A percentile compares a stretch with the other conserved stretches of the same genome.
Evolutionary conservation across 2,113 vertebrate genomes (phyloP).

Genomic region (Caloenas nicobarica): DNA sequence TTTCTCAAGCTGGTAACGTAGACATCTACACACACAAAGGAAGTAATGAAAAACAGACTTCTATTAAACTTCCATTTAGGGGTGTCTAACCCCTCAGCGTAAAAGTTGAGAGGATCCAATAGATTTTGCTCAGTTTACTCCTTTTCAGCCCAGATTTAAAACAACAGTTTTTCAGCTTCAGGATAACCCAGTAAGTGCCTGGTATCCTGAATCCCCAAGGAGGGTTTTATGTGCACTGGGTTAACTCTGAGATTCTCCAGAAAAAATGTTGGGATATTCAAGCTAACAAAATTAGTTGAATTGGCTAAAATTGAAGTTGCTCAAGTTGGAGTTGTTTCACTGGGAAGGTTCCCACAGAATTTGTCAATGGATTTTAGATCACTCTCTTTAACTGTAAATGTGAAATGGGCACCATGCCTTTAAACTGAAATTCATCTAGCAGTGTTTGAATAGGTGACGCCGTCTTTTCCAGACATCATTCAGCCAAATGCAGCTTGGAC

Average conservation of each 20-base stretch:
- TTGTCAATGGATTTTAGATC: conserved; percentile 9
- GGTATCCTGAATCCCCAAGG: background rate
- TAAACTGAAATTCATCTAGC: background rate
- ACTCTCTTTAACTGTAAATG: background rate
- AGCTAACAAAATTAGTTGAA: background rate
- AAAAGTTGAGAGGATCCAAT: background rate
- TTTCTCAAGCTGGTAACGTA: background rate
- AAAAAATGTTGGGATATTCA: background rate
- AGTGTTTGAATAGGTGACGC: background rate
- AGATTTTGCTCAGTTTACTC: background rate
- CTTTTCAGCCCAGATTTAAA: background rate
- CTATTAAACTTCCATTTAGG: background rate
- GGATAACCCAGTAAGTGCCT: background rate
- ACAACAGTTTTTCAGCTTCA: background rate
- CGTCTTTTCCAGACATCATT: background rate
- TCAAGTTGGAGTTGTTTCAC: background rate
- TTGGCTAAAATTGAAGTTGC: background rate
- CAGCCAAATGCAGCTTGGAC: background rate
- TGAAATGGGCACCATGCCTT: background rate
- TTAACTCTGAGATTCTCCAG: background rate
- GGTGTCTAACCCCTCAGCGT: background rate
- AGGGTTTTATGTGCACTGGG: background rate
- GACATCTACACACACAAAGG: background rate
- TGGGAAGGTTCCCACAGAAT: background rate
- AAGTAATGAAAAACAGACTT: background rate